These are phyloP conservation scores for Eudemis profundana DNA, from an alignment of 2,888 invertebrate species.

Conservation along the genomic window DNA sequence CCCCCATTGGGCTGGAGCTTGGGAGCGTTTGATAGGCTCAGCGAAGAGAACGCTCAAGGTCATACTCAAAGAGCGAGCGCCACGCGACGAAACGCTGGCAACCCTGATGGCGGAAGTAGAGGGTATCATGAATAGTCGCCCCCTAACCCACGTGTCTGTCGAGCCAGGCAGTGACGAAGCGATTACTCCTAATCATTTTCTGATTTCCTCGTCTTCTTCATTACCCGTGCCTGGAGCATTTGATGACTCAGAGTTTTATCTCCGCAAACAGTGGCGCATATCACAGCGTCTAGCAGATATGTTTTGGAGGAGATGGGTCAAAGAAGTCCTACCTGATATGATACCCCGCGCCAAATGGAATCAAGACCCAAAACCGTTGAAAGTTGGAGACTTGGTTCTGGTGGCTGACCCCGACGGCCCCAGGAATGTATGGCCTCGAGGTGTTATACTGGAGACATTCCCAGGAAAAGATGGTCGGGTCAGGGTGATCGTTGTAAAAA, in stretches of 20 bases:
- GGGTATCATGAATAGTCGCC: not conserved
- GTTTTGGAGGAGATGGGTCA: conserved; percentile 30
- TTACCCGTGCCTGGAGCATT: not conserved
- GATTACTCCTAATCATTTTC: conserved; percentile 41
- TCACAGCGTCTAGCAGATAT: conserved; percentile 25
- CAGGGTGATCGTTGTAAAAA: too few relatives aligned
- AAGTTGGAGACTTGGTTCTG: conserved; percentile 17
- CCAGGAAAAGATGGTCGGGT: too few relatives aligned
- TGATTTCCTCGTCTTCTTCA: not conserved
- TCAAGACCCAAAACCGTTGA: conserved; percentile 15
- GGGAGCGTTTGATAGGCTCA: not conserved
- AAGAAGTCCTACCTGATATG: conserved; percentile 19
- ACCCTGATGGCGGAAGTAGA: conserved; percentile 1
- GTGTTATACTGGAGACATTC: conserved; percentile 13
- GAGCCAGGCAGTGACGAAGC: conserved; percentile 45
- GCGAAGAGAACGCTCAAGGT: not conserved
- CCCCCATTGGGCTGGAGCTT: too few relatives aligned
- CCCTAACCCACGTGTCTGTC: conserved; percentile 45
- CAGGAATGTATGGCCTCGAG: conserved; percentile 31
- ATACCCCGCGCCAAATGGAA: conserved; percentile 24
- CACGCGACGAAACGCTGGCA: not conserved
- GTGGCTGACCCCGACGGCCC: conserved; percentile 25
- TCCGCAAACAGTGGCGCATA: conserved; percentile 23
- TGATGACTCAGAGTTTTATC: not conserved
- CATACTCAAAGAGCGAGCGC: not conserved